A percentile compares a stretch with the other conserved stretches of the same genome.
These are phyloP conservation scores for Meteorus colon DNA, from an alignment of 2,888 invertebrate species.

Conservation along the genomic window DNA sequence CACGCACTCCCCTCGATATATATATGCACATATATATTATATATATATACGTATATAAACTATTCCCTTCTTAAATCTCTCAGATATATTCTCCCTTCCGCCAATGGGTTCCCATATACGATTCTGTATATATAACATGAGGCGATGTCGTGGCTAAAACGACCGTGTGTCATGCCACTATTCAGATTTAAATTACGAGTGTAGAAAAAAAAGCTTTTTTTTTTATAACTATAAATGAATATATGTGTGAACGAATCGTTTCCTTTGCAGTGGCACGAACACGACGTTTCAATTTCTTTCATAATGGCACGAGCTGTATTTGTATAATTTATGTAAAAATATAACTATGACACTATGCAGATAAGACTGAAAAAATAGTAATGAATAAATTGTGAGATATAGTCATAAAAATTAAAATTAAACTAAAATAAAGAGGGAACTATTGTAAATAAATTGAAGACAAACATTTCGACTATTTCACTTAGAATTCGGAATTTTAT, in stretches of 20 bases:
- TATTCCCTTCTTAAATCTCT: conserved; percentile 62
- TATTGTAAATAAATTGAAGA: neutral
- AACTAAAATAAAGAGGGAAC: neutral
- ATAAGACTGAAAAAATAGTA: neutral
- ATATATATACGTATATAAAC: conserved; percentile 37
- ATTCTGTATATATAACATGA: conserved; percentile 10
- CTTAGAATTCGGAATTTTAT: conserved; percentile 1
- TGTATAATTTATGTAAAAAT: conserved; percentile 22
- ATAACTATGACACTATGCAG: conserved; percentile 11
- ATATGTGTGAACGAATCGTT: conserved; percentile 43
- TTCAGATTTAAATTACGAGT: conserved; percentile 72
- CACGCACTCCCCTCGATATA: conserved; percentile 70
- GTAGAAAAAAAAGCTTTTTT: conserved; percentile 58
- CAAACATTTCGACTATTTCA: neutral
- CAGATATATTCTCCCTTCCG: conserved; percentile 41
- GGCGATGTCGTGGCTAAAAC: conserved; percentile 52
- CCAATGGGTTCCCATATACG: conserved; percentile 23
- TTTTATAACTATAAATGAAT: conserved; percentile 47
- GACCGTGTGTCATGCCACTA: conserved; percentile 66
- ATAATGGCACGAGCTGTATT: conserved; percentile 52
- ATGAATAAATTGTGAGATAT: neutral
- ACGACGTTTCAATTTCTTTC: conserved; percentile 66
- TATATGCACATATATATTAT: conserved; percentile 37
- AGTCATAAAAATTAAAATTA: no score
- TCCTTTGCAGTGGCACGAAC: conserved; percentile 67